phyloP scores from a whole-genome alignment of 2,113 vertebrate species.

The Pluvialis apricaria region DNA sequence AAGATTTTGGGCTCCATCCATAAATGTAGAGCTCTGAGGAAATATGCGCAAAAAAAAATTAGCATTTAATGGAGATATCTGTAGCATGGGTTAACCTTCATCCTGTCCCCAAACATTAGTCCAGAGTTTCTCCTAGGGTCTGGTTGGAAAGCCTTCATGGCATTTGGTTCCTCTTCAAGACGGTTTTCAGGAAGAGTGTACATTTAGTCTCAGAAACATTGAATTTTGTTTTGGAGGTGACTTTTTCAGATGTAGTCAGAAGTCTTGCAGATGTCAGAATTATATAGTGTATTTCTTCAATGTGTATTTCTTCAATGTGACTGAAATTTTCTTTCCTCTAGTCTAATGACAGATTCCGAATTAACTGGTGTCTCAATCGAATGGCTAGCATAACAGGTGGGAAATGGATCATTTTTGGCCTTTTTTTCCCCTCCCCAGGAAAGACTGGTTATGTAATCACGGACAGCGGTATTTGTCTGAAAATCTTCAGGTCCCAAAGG shows the following conservation, averaged over 20 bases:
- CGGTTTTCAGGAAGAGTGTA: not conserved
- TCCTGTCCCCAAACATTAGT: not conserved
- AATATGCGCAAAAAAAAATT: accelerated
- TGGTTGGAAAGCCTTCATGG: not conserved
- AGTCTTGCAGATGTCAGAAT: not conserved
- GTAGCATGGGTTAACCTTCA: not conserved
- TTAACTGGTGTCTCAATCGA: constrained; percentile 75
- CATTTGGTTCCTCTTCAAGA: not conserved
- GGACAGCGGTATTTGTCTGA: not conserved
- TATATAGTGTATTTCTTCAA: not conserved
- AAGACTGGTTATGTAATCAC: not conserved
- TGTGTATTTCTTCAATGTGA: not conserved
- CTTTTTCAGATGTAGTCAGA: not conserved
- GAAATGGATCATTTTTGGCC: not conserved
- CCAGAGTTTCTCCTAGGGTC: not conserved
- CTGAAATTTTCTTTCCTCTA: constrained; percentile 13
- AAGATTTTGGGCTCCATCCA: not conserved
- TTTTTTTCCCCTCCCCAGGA: not conserved
- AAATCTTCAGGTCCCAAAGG: not conserved
- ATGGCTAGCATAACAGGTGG: constrained; percentile 68
- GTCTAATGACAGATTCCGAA: constrained; percentile 67
- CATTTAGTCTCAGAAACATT: not conserved
- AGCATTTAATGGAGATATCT: not conserved
- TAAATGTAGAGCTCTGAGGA: not conserved
- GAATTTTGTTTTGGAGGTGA: not conserved